Evolutionary conservation across 1,140 invertebrate genomes (phyloP), one percentile per base, ranked within the genome.

Genomic region (Drosophila biarmipes): DNA sequence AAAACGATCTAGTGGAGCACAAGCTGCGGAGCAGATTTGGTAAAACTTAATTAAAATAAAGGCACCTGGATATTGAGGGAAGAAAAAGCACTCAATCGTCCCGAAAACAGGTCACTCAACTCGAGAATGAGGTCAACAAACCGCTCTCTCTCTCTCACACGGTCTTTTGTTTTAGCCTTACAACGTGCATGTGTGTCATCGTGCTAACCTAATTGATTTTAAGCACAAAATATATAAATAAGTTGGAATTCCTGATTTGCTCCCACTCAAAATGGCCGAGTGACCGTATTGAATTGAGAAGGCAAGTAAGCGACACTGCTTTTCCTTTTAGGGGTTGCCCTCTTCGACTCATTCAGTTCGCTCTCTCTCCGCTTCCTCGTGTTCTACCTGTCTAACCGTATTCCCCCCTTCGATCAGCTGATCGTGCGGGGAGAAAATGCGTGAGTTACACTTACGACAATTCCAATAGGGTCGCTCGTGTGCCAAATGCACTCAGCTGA

Each of bases 121-220:
- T 72, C 75, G 57, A 29, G 45, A 89, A 87, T 87, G 84, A 87
- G 84, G 84, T 89, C 84, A 87, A 87, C 79, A 82, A 87, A 89
- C 79, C 68, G 45, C 54, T 46, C 31, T 53, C 73, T 38, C 49
- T 46, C 27, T 53, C 73, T 42, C 27, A 10, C 12, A 31, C 12
- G 24, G 7, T 17, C 29, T 46, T 40, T 15, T 42, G 35, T 14
- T 21, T 43, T 24, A 43, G 35, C 14, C 12, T 14, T 45, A 48
- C 15, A 40, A 34, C 57, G 27, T 27, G 35, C 24, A 27, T 40
- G 17, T 42, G n/a, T 34, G 27, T 52, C n/a, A 46, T 54, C 49
- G 29, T 24, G 49, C 17, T 76, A 51, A 37, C 21, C 48, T 40
- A 64, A 75, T 54, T 53, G 24, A 58, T 76, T 42, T 21, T 54